A percentile compares a stretch with the other conserved stretches of the same genome.
Evolutionary conservation across 2,888 invertebrate species (phyloP).

Genomic region (Criorhina ranunculi): DNA sequence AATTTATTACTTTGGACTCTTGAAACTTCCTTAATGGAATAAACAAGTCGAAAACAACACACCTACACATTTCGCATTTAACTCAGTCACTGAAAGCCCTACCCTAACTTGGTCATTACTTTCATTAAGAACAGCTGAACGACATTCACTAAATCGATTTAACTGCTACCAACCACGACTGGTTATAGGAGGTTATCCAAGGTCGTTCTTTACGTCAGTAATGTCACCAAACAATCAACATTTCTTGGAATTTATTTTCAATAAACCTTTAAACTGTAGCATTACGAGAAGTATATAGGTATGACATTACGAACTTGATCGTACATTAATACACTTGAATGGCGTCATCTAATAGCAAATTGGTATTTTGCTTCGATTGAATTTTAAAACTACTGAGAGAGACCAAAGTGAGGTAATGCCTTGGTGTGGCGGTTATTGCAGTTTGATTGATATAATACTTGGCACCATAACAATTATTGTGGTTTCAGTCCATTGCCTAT

Average conservation of each 20-base stretch:
- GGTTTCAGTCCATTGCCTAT: slow-evolving; percentile 32
- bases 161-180: slow-evolving; percentile 29
- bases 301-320: slow-evolving; percentile 31
- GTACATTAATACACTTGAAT: background rate
- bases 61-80: slow-evolving; percentile 3
- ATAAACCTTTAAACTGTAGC: slow-evolving; percentile 35
- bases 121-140: slow-evolving; percentile 23
- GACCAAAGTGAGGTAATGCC: slow-evolving; percentile 19
- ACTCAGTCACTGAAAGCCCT: slow-evolving; percentile 11
- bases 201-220: slow-evolving; percentile 57
- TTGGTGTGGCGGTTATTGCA: slow-evolving; percentile 16
- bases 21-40: background rate
- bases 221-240: slow-evolving; percentile 47
- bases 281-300: background rate
- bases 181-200: slow-evolving; percentile 49
- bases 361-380: slow-evolving; percentile 21
- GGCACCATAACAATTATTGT: slow-evolving; percentile 15
- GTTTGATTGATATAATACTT: slow-evolving; percentile 15
- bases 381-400: slow-evolving; percentile 14
- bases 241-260: slow-evolving; percentile 42
- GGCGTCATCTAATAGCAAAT: slow-evolving; percentile 6
- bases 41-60: background rate
- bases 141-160: slow-evolving; percentile 47
- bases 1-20: background rate
- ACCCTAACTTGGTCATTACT: slow-evolving; percentile 48